Conservation (phyloP, 2,113 vertebrate genomes). For the Glaucomys volans region DNA sequence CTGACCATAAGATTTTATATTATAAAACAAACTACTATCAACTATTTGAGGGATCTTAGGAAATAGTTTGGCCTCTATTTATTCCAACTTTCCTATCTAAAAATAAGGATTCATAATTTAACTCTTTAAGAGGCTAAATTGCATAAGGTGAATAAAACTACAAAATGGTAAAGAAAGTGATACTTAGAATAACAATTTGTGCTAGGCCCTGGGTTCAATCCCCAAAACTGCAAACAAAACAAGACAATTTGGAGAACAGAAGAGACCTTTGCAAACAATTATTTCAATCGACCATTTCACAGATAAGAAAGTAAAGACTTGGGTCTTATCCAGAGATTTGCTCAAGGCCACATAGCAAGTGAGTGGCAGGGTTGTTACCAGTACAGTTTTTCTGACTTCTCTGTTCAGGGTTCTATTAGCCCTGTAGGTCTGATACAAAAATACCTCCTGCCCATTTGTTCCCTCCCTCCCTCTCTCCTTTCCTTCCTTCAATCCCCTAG, state of each 20-base stretch:
- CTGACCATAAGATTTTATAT: constrained; percentile 27
- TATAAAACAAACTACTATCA: constrained; percentile 46
- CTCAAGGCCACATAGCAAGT: constrained; percentile 26
- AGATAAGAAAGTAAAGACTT: constrained; percentile 54
- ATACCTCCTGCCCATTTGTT: background rate
- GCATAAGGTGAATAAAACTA: constrained; percentile 8
- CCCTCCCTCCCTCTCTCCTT: background rate
- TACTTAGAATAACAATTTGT: constrained; percentile 47
- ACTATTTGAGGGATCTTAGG: background rate
- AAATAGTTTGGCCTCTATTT: constrained; percentile 51
- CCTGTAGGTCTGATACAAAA: background rate
- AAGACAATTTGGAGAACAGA: background rate
- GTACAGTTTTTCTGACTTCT: background rate
- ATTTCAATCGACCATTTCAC: constrained; percentile 17
- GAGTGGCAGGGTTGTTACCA: constrained; percentile 1
- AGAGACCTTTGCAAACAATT: constrained; percentile 29
- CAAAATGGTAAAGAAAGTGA: background rate
- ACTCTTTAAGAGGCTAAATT: background rate
- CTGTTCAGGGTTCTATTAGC: constrained; percentile 30
- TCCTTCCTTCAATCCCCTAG: background rate
- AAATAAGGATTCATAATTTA: constrained; percentile 54
- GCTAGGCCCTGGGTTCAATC: background rate
- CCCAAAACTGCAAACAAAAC: background rate
- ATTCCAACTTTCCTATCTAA: constrained; percentile 50
- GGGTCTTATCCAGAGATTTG: background rate